phyloP scores from a whole-genome alignment of 2,113 vertebrate species.

The Cisticola juncidis region DNA sequence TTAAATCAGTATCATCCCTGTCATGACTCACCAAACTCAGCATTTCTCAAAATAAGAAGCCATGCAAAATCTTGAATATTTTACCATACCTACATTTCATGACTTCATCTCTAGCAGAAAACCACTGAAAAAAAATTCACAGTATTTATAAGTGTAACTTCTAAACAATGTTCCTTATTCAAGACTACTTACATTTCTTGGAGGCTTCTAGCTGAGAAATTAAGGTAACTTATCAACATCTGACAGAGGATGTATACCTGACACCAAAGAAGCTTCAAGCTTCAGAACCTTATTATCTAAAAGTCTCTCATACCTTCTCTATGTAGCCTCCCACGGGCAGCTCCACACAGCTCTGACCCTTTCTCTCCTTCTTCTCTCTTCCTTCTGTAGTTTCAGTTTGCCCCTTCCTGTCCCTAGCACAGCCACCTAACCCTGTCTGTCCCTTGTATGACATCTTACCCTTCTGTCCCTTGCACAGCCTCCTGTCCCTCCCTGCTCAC shows the following conservation, averaged over 20 bases:
- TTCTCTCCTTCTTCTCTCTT: not conserved
- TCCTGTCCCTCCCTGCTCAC: not conserved
- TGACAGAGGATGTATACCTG: not conserved
- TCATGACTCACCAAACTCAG: not conserved
- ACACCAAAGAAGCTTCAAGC: not conserved
- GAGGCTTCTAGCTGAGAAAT: not conserved
- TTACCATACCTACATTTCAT: not conserved
- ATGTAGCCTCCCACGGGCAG: not conserved
- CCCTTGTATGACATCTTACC: no score
- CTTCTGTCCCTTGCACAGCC: no score
- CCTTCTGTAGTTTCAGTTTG: not conserved
- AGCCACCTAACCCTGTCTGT: no score
- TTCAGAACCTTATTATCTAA: not conserved
- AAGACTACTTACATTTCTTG: not conserved
- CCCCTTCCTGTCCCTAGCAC: no score
- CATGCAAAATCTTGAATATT: not conserved
- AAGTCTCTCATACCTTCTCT: not conserved
- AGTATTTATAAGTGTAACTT: not conserved
- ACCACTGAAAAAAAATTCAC: not conserved
- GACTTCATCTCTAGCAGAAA: not conserved
- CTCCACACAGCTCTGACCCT: not conserved
- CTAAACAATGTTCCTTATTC: not conserved
- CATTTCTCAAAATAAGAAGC: not conserved
- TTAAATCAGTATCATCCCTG: not conserved
- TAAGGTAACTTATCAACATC: not conserved